Evolutionary conservation across 2,113 vertebrate species (phyloP).

Genomic region (Cettia cetti): DNA sequence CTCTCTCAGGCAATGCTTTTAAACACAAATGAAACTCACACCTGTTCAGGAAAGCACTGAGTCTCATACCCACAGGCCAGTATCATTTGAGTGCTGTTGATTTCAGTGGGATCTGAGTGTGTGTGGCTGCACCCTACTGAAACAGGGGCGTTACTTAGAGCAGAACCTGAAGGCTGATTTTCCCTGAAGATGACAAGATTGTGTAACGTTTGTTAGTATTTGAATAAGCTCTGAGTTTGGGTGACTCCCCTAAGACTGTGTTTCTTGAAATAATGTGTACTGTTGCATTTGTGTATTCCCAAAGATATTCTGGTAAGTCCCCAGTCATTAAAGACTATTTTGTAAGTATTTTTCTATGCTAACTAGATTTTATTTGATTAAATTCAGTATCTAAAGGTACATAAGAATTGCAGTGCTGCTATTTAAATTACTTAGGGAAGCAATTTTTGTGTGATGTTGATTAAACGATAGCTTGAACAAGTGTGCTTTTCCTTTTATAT

Average conservation of each 20-base stretch:
- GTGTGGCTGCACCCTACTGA: background rate
- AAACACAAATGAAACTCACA: background rate
- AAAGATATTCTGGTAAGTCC: background rate
- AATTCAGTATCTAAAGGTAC: conserved; percentile 8
- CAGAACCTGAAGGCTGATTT: background rate
- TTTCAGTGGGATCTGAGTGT: background rate
- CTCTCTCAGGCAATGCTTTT: background rate
- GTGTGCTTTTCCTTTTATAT: background rate
- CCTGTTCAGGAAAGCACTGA: background rate
- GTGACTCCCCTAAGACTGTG: background rate
- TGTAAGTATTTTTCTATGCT: background rate
- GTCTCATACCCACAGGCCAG: background rate
- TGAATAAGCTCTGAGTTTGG: background rate
- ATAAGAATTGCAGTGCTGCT: background rate
- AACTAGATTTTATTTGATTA: background rate
- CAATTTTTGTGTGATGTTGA: background rate
- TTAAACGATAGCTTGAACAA: conserved; percentile 30
- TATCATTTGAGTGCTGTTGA: background rate
- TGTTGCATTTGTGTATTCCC: background rate
- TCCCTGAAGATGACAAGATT: background rate
- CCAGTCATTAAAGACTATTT: background rate
- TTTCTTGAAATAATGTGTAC: background rate
- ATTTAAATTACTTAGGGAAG: background rate
- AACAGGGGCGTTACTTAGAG: background rate
- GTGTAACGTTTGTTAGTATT: background rate